Conservation (phyloP, 1,140 invertebrate genomes). For the Atta colombica region DNA sequence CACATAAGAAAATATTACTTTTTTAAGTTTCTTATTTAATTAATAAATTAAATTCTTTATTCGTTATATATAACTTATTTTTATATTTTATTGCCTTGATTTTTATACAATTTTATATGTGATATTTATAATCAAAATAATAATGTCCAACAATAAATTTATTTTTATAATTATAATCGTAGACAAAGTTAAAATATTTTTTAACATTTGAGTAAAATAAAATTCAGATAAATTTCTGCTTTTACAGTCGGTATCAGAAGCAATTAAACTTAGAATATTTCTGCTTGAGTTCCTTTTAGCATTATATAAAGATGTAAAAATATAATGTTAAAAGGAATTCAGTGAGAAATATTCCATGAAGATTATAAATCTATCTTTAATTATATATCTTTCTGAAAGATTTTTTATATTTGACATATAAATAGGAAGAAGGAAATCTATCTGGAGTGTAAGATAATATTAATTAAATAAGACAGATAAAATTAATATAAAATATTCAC, state of each 20-base stretch:
- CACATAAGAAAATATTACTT: background rate
- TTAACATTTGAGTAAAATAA: slow-evolving; percentile 13
- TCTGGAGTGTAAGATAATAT: background rate
- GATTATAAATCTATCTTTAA: too few species aligned
- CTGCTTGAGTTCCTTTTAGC: background rate
- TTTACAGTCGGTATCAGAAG: slow-evolving; percentile 16
- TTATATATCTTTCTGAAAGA: background rate
- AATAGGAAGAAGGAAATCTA: background rate
- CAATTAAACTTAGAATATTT: slow-evolving; percentile 48
- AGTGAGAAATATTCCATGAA: too few species aligned
- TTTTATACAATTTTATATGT: background rate
- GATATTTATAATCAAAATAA: background rate
- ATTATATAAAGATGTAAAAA: too few species aligned
- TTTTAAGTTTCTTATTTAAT: background rate
- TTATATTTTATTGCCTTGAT: background rate
- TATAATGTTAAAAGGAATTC: too few species aligned
- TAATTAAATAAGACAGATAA: background rate
- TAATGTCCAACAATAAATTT: background rate
- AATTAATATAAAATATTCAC: background rate
- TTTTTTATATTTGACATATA: slow-evolving; percentile 5
- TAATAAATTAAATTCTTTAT: background rate
- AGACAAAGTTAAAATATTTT: slow-evolving; percentile 38
- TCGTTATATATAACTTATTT: background rate
- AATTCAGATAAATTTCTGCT: slow-evolving; percentile 24
- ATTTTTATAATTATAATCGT: background rate